Evolutionary conservation across 2,797 vertebrate genomes (phyloP).

Genomic region (Hypotaenidia philippensis): DNA sequence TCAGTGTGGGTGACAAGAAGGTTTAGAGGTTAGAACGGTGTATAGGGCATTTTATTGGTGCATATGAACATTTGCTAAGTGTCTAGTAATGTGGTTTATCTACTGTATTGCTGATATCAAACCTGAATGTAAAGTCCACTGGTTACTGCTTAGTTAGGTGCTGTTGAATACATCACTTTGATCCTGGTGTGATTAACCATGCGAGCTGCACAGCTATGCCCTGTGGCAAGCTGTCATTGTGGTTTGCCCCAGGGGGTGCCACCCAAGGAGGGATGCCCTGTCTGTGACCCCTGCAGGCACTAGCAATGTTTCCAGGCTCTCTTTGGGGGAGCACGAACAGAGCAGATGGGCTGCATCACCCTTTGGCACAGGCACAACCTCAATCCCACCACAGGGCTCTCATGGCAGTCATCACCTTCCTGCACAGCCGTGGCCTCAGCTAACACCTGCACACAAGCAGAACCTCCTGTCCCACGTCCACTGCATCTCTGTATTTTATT

Average conservation of each 20-base stretch:
- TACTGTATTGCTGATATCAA: too few relatives aligned
- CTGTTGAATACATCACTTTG: too few relatives aligned
- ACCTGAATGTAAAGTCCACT: too few relatives aligned
- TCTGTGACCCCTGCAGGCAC: fast-evolving
- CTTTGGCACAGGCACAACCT: neutral
- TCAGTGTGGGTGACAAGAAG: neutral
- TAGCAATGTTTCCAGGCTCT: fast-evolving
- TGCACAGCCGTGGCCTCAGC: neutral
- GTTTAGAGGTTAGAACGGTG: neutral
- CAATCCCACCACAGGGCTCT: neutral
- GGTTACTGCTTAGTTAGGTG: too few relatives aligned
- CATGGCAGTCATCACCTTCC: neutral
- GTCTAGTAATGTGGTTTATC: too few relatives aligned
- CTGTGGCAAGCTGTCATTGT: too few relatives aligned
- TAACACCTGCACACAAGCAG: fast-evolving
- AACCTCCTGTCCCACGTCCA: fast-evolving
- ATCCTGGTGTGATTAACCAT: too few relatives aligned
- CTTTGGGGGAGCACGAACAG: fast-evolving
- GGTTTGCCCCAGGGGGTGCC: neutral
- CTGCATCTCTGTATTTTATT: neutral
- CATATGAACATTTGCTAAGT: too few relatives aligned
- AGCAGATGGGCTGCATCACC: fast-evolving
- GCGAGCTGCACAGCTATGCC: too few relatives aligned
- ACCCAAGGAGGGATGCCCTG: neutral
- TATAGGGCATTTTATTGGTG: neutral